Percentiles rank a stretch among this genome's conserved stretches.
These are phyloP conservation scores for Liopterus haemorrhoidalis DNA, from an alignment of 2,888 invertebrate genomes.

Conservation along the genomic window DNA sequence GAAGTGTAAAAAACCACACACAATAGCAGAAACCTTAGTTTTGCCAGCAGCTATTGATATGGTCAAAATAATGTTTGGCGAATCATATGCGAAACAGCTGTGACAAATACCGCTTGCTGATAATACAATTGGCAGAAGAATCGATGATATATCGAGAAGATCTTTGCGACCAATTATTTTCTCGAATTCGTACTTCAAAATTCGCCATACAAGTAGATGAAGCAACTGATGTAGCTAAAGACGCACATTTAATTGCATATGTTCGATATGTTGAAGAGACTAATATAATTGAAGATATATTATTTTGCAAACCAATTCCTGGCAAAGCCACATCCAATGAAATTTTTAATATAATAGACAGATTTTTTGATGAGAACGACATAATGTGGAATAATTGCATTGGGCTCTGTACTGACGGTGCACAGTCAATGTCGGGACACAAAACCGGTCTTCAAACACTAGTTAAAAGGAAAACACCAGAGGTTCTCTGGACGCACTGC, in stretches of 20 bases:
- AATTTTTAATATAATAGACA: constrained; percentile 21
- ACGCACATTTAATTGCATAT: constrained; percentile 33
- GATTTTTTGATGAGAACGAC: constrained; percentile 18
- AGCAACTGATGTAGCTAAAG: constrained; percentile 33
- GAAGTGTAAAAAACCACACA: constrained; percentile 24
- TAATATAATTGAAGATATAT: constrained; percentile 13
- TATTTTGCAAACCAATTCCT: constrained; percentile 21
- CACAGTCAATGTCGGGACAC: constrained; percentile 20
- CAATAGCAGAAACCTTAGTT: constrained; percentile 23
- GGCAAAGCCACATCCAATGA: constrained; percentile 18
- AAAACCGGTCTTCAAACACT: constrained; percentile 15
- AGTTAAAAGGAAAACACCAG: constrained; percentile 11
- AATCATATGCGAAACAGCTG: constrained; percentile 24
- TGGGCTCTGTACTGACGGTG: constrained; percentile 23
- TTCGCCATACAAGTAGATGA: constrained; percentile 36
- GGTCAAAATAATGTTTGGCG: constrained; percentile 25
- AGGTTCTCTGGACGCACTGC: constrained; percentile 19
- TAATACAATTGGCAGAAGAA: constrained; percentile 20
- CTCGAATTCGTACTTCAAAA: constrained; percentile 16
- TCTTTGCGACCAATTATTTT: constrained; percentile 18
- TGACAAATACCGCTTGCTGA: constrained; percentile 40
- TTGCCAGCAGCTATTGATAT: constrained; percentile 28
- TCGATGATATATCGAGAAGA: constrained; percentile 21
- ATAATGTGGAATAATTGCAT: constrained; percentile 19
- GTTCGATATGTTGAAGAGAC: constrained; percentile 17